Base-by-base conservation (phyloP, 2,797 vertebrate species). In the Epinephelus coioides region DNA sequence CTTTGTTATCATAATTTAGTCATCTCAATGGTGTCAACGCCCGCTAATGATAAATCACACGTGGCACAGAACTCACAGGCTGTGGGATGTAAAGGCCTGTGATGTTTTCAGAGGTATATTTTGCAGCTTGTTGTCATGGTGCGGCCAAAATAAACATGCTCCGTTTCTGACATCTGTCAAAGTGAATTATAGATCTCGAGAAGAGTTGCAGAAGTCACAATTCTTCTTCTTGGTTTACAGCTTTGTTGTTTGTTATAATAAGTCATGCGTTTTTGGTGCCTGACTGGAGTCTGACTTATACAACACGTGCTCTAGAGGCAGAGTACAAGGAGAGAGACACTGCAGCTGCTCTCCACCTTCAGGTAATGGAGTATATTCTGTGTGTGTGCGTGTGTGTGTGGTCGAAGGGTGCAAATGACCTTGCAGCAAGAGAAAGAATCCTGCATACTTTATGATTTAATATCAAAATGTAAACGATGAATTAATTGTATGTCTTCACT, bases 91-190 rank as follows among this genome's bases (percentile, higher is more conserved):
- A 50, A n/a, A 70, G 70, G 84, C 71, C 7, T 64, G 66, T 79
- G 71, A 67, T 75, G 81, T 86, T 69, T 85, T 85, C 83, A 25
- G 72, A 84, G 61, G 70, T 72, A 66, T 78, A 68, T 87, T 89
- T 82, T 84, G 69, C 44, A 44, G 82, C 81, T 69, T 81, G 83
- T 88, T 88, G 89, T 92, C 81, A 76, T 50, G 34, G 73, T 4
- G 46, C 34, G 43, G 69, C 81, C 46, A 70, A 87, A 90, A 93
- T 87, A 92, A 90, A 90, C 90, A 89, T 47, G 72, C 76, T 86
- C 68, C 14, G 8, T 81, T 85, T 85, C 76, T 93, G 91, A 93
- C 89, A 92, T 89, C 88, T 93, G 93, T 92, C 93, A 91, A 64
- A 85, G 76, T 86, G 87, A 92, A 92, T 94, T 93, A 92, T 86